Base-by-base conservation (phyloP, 2,113 vertebrate species). In the Callospermophilus lateralis region DNA sequence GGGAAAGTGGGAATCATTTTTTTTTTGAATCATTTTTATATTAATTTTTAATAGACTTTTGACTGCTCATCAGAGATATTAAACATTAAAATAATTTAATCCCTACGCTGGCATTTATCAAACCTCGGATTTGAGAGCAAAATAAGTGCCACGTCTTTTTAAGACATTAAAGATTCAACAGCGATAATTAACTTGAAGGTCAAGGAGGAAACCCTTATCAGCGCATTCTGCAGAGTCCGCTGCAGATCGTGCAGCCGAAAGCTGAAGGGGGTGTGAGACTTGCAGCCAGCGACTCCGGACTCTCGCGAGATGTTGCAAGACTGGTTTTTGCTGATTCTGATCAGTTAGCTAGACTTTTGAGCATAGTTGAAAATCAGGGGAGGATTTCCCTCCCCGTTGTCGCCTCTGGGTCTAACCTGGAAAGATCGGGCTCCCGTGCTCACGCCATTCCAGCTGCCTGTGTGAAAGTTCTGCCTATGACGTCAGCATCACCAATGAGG, bases 31-130 rank as follows among this genome's bases (percentile, higher is more conserved):
- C 97, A 78, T 48, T 95, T 93, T 96, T 89, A 55, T 84, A 97
- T 96, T 96, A 96, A 94, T 93, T 97, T 98, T 97, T 97, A 97
- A 85, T 95, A 83, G 61, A 96, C 85, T 90, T 98, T 96, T 93
- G 77, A 89, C 53, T 94, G 39, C 89, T 95, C 39, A 92, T 95
- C 90, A 96, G 98, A 89, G 90, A 92, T 67, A 68, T 96, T 97
- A 85, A 90, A 94, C 65, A 72, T 96, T 81, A 89, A 85, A 0
- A 17, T 92, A 48, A 92, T 84, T 97, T 97, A 96, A 85, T 76
- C 88, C 85, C 34, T 65, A 65, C 5, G 0, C 95, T 94, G 95
- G 85, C 97, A 96, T 96, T 90, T 96, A 95, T 97, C 93, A 95
- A 97, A 84, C 51, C 80, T 51, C 37, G 89, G 93, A 91, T 68